These are phyloP conservation scores for Sebastes fasciatus DNA, from an alignment of 2,113 vertebrate genomes.

Conservation along the genomic window DNA sequence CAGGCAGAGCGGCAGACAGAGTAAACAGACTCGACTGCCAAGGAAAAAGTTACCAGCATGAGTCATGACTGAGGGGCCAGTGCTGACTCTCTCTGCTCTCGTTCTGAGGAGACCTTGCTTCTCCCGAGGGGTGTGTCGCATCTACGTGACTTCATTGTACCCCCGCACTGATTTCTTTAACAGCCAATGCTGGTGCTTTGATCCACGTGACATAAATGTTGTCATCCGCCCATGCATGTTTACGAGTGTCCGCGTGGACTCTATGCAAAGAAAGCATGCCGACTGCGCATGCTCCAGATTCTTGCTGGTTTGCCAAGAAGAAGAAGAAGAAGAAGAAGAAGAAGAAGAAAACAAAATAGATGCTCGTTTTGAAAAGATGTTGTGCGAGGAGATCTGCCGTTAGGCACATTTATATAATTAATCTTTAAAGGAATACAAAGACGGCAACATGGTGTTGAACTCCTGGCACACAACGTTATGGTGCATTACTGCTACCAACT, in stretches of 20 bases:
- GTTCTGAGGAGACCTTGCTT: neutral
- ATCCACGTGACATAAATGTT: neutral
- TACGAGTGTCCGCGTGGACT: neutral
- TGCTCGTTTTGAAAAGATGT: neutral
- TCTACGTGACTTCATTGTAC: no score
- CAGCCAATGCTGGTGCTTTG: neutral
- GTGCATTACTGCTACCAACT: neutral
- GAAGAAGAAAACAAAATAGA: neutral
- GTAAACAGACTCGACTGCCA: slow-evolving; percentile 4
- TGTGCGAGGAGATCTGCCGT: neutral
- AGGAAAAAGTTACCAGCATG: slow-evolving; percentile 27
- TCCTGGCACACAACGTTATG: neutral
- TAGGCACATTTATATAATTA: neutral
- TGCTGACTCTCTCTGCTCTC: neutral
- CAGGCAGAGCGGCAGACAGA: neutral
- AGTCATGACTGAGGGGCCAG: neutral
- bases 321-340: no score
- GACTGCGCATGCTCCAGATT: no score
- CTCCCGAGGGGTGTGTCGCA: neutral
- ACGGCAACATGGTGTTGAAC: neutral
- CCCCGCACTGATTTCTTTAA: no score
- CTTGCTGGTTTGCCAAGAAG: no score
- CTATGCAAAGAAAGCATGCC: no score
- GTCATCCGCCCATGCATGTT: neutral
- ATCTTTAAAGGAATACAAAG: neutral